Conservation (phyloP, 2,797 vertebrate genomes). For the Naso thynnoides region DNA sequence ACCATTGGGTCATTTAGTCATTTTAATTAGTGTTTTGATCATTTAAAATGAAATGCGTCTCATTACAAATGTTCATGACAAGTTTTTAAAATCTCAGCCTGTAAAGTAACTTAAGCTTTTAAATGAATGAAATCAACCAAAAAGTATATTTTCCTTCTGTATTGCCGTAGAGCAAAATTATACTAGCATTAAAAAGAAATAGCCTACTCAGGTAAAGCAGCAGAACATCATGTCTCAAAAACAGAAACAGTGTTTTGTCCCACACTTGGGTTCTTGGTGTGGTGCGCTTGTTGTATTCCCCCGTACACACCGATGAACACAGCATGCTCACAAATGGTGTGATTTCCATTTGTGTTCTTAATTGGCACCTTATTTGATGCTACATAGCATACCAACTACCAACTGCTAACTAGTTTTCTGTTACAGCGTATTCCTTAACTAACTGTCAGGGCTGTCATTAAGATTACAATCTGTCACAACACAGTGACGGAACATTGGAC, state of each 20-base stretch:
- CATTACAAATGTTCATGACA: too few relatives aligned
- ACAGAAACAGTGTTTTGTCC: not conserved
- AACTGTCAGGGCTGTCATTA: not conserved
- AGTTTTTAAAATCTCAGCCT: not conserved
- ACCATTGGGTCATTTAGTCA: not conserved
- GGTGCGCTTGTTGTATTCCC: conserved; percentile 4
- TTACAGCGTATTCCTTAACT: not conserved
- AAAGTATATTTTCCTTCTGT: not conserved
- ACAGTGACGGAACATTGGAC: too few relatives aligned
- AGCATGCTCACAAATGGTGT: not conserved
- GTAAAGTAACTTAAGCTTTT: not conserved
- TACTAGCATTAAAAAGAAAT: not conserved
- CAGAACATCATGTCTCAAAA: too few relatives aligned
- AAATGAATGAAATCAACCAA: not conserved
- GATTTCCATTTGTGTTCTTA: not conserved
- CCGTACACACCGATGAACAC: not conserved
- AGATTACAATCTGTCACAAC: not conserved
- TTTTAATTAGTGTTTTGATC: too few relatives aligned
- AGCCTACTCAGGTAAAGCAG: too few relatives aligned
- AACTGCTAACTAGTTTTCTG: not conserved
- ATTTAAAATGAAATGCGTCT: too few relatives aligned
- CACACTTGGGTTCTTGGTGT: not conserved
- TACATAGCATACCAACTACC: too few relatives aligned
- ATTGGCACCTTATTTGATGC: too few relatives aligned
- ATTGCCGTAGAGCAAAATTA: not conserved